Evolutionary conservation across 2,888 invertebrate genomes (phyloP).

Genomic region (Glyphotaelius pellucidus): DNA sequence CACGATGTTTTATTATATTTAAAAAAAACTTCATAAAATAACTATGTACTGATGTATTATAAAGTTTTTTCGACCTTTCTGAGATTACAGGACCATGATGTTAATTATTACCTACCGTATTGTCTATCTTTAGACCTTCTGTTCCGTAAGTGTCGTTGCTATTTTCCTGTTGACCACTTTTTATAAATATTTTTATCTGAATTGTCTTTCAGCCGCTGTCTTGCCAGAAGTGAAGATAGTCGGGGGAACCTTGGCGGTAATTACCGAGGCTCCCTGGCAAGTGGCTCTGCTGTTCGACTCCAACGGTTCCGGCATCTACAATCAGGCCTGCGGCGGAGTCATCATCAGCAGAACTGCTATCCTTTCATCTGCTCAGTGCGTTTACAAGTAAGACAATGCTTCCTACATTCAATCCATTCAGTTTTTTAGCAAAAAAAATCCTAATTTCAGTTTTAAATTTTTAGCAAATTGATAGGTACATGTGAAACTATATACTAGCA

Average conservation of each 20-base stretch:
- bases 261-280: conserved; percentile 51
- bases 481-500: too few species aligned
- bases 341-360: conserved; percentile 70
- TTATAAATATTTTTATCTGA: not conserved
- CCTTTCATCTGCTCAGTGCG: conserved; percentile 74
- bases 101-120: too few species aligned
- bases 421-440: not conserved
- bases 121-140: too few species aligned
- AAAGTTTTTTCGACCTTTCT: too few species aligned
- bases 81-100: too few species aligned
- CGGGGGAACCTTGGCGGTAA: conserved; percentile 25
- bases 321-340: conserved; percentile 73
- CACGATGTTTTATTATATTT: too few species aligned
- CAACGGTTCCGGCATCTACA: conserved; percentile 69
- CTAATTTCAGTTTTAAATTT: not conserved
- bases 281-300: conserved; percentile 69
- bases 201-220: conserved; percentile 24
- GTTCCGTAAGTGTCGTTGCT: not conserved
- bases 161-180: not conserved
- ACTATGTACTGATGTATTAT: too few species aligned
- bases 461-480: too few species aligned
- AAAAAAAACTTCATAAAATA: too few species aligned
- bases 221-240: conserved; percentile 37
- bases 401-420: not conserved
- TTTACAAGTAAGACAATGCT: conserved; percentile 59